Conservation (phyloP, 2,888 invertebrate species). For the Nebria brevicollis region DNA sequence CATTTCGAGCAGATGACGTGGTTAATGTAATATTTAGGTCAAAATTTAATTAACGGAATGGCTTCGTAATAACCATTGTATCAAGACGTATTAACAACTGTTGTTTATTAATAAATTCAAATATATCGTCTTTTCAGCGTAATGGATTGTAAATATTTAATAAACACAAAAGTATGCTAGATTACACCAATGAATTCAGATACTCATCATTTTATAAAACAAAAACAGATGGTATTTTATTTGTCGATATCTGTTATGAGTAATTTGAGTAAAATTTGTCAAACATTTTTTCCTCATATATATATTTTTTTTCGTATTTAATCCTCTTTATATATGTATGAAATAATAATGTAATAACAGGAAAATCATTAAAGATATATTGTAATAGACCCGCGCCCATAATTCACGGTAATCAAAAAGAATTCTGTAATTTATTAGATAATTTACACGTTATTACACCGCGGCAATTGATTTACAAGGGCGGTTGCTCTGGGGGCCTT, state of each 20-base stretch:
- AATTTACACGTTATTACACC: conserved; percentile 44
- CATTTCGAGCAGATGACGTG: neutral
- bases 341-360: neutral
- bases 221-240: too few species aligned
- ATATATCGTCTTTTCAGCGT: neutral
- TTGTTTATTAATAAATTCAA: neutral
- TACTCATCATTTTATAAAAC: too few species aligned
- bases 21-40: neutral
- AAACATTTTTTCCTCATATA: too few species aligned
- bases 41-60: neutral
- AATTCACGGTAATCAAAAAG: conserved; percentile 30
- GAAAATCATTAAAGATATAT: conserved; percentile 10
- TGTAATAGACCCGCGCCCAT: conserved; percentile 11
- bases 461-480: conserved; percentile 34
- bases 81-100: neutral
- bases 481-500: neutral
- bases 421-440: conserved; percentile 40
- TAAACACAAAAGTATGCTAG: too few species aligned
- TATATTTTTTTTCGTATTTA: too few species aligned
- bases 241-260: too few species aligned
- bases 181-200: too few species aligned
- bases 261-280: too few species aligned
- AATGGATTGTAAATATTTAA: neutral
- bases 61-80: neutral
- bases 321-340: too few species aligned